phyloP scores from a whole-genome alignment of 2,888 invertebrate species.

The Stegana nigrithorax region DNA sequence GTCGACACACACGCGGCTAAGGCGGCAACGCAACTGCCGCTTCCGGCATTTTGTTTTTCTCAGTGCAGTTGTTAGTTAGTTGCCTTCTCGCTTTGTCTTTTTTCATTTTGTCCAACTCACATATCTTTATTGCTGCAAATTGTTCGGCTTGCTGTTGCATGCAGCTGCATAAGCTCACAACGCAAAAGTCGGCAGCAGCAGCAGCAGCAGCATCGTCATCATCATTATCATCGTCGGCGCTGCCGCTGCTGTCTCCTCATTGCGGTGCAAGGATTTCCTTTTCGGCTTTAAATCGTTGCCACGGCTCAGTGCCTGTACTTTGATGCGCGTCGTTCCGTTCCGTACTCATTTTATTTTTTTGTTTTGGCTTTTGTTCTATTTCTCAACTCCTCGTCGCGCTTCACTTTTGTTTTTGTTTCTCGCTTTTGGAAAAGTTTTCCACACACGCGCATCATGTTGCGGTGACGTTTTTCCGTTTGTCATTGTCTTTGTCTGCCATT shows the following conservation, averaged over 20 bases:
- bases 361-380: not conserved
- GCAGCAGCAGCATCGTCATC: not conserved
- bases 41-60: conserved; percentile 56
- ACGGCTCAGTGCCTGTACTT: conserved; percentile 5
- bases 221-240: not conserved
- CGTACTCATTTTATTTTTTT: not conserved
- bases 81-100: conserved; percentile 57
- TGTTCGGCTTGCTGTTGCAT: not conserved
- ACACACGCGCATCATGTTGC: not conserved
- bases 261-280: conserved; percentile 17
- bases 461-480: too few species aligned
- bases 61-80: not conserved
- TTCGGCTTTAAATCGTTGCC: conserved; percentile 18
- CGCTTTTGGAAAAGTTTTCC: too few species aligned
- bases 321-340: not conserved
- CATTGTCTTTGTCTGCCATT: not conserved
- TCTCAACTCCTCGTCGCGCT: not conserved
- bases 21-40: conserved; percentile 51
- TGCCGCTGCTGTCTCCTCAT: too few species aligned
- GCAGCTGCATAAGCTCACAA: too few species aligned
- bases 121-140: conserved; percentile 31
- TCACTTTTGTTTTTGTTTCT: not conserved
- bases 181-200: not conserved
- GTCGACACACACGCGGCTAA: conserved; percentile 9
- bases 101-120: not conserved